phyloP scores from a whole-genome alignment of 2,113 vertebrate genomes.

The Varanus salvator region DNA sequence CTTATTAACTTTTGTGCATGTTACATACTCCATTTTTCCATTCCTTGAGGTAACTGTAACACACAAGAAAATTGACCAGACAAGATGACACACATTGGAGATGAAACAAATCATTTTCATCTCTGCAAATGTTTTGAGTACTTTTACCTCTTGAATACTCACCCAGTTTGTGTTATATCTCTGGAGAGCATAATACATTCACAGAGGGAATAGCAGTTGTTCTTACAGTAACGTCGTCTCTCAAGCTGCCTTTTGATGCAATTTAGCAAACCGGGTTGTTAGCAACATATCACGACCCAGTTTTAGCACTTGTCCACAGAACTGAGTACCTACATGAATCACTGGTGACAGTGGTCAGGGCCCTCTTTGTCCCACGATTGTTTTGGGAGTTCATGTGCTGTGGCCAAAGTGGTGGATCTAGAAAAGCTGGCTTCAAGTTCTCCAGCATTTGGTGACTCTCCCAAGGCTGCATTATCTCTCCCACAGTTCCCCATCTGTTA shows the following conservation, averaged over 20 bases:
- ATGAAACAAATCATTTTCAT: no score
- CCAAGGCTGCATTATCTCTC: neutral
- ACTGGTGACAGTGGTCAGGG: neutral
- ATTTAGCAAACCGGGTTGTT: conserved; percentile 68
- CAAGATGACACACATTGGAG: neutral
- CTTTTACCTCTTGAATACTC: neutral
- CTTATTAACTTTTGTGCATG: no score
- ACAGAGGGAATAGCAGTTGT: conserved; percentile 43
- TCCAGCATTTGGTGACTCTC: neutral
- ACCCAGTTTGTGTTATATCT: conserved; percentile 13
- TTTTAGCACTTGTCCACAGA: conserved; percentile 57
- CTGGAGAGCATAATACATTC: conserved; percentile 8
- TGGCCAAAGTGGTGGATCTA: neutral
- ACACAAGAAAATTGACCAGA: no score
- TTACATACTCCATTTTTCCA: no score
- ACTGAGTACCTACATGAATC: neutral
- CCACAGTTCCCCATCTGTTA: neutral
- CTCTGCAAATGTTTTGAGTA: neutral
- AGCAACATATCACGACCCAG: conserved; percentile 65
- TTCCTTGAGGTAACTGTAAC: no score
- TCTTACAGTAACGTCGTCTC: conserved; percentile 45
- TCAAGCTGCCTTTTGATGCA: conserved; percentile 70
- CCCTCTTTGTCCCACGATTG: neutral
- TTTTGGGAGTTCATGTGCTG: neutral
- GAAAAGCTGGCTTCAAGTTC: neutral